phyloP scores from a whole-genome alignment of 2,113 vertebrate species.

The Neopipo cinnamomea region DNA sequence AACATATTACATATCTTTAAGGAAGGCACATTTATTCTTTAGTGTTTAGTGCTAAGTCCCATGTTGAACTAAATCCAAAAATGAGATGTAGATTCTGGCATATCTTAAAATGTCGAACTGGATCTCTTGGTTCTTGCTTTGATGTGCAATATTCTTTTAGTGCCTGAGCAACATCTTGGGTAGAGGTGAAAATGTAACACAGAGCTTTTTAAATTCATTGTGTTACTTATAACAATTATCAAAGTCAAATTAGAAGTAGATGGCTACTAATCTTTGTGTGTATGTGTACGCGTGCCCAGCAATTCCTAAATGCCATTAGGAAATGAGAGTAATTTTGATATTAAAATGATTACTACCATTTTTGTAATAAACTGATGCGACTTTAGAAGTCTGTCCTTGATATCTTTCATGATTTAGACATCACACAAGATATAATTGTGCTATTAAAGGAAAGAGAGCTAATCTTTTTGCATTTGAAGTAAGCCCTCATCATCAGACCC shows the following conservation, averaged over 20 bases:
- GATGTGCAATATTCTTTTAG: conserved; percentile 1
- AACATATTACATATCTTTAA: conserved; percentile 53
- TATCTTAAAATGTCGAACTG: conserved; percentile 17
- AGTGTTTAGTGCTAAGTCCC: conserved; percentile 40
- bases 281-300: background rate
- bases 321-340: conserved; percentile 77
- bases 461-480: conserved; percentile 83
- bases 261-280: conserved; percentile 27
- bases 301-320: conserved; percentile 64
- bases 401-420: conserved; percentile 79
- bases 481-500: conserved; percentile 78
- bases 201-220: conserved; percentile 52
- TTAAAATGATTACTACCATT: conserved; percentile 79
- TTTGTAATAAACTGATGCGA: conserved; percentile 76
- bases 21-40: conserved; percentile 44
- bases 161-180: background rate
- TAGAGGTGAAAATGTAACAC: conserved; percentile 7
- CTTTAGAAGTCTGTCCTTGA: conserved; percentile 73
- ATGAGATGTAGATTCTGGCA: conserved; percentile 45
- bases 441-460: conserved; percentile 81
- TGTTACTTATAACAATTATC: conserved; percentile 64
- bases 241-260: conserved; percentile 47
- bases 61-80: conserved; percentile 52
- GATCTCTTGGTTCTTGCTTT: conserved; percentile 39
- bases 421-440: conserved; percentile 79